Conservation (phyloP, 2,113 vertebrate genomes). For the Saiga tatarica region DNA sequence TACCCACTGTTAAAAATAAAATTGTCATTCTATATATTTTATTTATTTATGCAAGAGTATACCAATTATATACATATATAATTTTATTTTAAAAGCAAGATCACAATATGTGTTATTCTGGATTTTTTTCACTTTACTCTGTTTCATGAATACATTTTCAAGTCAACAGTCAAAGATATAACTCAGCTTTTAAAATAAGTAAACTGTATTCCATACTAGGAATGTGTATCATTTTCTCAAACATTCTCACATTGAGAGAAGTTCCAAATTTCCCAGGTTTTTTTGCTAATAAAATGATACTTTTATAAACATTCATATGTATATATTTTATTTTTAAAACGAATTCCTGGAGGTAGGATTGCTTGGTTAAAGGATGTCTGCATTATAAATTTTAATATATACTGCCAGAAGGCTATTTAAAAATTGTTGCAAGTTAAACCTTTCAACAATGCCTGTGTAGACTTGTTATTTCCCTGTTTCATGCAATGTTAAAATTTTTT, state of each 20-base stretch:
- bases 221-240: not conserved
- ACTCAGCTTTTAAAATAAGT: not conserved
- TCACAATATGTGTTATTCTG: not conserved
- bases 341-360: not conserved
- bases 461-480: not conserved
- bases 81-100: not conserved
- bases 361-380: not conserved
- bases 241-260: not conserved
- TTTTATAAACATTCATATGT: not conserved
- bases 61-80: not conserved
- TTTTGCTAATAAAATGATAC: conserved; percentile 7
- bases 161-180: not conserved
- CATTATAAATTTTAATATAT: not conserved
- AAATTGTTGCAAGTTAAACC: not conserved
- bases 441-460: not conserved
- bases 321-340: not conserved
- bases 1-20: not conserved
- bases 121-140: not conserved
- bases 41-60: not conserved
- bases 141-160: not conserved
- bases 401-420: not conserved
- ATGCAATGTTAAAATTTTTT: not conserved
- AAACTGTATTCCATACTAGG: not conserved
- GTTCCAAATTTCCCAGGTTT: not conserved
- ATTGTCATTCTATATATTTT: not conserved